A percentile compares a stretch with the other conserved stretches of the same genome.
Conservation (phyloP, 2,888 invertebrate species). For the Margaritifera margaritifera region DNA sequence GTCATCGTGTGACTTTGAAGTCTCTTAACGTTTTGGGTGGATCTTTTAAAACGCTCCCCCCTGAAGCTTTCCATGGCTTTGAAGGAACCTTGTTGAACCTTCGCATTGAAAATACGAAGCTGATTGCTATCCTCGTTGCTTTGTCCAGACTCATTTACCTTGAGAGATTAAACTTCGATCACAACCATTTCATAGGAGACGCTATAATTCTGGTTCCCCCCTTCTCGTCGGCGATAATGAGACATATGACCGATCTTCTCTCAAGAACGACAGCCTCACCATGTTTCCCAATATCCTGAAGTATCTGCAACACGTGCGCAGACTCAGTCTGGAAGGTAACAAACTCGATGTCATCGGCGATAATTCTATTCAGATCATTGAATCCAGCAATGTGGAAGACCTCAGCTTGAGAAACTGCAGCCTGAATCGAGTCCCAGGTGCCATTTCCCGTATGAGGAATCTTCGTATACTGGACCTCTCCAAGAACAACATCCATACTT, state of each 20-base stretch:
- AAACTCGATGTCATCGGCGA: conserved; percentile 47
- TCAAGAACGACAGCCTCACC: conserved; percentile 40
- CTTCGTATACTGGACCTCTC: conserved; percentile 38
- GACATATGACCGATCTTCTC: conserved; percentile 26
- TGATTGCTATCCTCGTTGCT: conserved; percentile 41
- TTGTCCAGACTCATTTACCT: conserved; percentile 30
- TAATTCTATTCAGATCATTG: conserved; percentile 33
- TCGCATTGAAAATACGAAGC: conserved; percentile 37
- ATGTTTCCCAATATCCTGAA: conserved; percentile 38
- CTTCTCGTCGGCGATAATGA: conserved; percentile 23
- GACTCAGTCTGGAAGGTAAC: conserved; percentile 42
- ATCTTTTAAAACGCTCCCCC: conserved; percentile 34
- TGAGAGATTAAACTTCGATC: conserved; percentile 35
- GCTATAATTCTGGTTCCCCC: conserved; percentile 41
- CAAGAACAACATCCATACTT: conserved; percentile 43
- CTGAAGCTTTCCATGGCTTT: conserved; percentile 44
- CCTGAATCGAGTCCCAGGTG: conserved; percentile 43
- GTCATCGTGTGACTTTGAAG: conserved; percentile 34
- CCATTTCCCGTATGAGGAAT: conserved; percentile 38
- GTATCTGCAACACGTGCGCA: conserved; percentile 26
- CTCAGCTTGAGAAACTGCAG: conserved; percentile 43
- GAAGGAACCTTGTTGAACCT: conserved; percentile 40
- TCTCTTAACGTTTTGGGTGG: conserved; percentile 32
- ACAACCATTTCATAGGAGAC: conserved; percentile 41
- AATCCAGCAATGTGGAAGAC: conserved; percentile 28